A percentile compares a stretch with the other conserved stretches of the same genome.
Conservation (phyloP, 2,113 vertebrate genomes). For the Dolichallabes microphthalmus region DNA sequence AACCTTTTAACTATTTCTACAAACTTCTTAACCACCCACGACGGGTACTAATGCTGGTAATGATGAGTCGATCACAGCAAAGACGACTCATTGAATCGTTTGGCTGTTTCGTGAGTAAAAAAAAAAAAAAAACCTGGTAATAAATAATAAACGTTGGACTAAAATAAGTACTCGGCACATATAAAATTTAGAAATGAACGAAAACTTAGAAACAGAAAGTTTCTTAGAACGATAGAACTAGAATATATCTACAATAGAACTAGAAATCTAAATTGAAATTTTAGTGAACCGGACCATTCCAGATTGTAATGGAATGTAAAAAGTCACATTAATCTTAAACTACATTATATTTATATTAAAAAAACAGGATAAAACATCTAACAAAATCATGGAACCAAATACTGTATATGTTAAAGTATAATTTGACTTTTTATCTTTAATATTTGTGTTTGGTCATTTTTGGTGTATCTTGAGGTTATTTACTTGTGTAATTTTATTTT, state of each 20-base stretch:
- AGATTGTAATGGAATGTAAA: too few relatives aligned
- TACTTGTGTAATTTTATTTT: background rate
- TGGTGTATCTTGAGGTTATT: background rate
- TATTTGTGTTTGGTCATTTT: background rate
- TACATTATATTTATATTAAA: too few relatives aligned
- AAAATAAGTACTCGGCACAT: background rate
- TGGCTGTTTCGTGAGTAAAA: too few relatives aligned
- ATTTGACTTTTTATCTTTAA: background rate
- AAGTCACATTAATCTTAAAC: background rate
- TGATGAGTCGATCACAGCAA: too few relatives aligned
- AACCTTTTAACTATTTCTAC: too few relatives aligned
- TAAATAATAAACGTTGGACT: background rate
- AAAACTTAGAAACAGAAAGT: background rate
- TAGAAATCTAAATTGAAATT: background rate
- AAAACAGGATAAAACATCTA: background rate
- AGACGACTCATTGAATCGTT: too few relatives aligned
- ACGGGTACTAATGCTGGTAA: too few relatives aligned
- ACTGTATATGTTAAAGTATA: background rate
- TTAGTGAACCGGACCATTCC: background rate
- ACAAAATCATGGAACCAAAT: background rate
- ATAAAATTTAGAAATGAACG: background rate
- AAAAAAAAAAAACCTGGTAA: too few relatives aligned
- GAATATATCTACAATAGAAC: background rate
- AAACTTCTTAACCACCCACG: too few relatives aligned
- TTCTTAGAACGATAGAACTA: too few relatives aligned